Percentiles rank a stretch among this genome's conserved stretches.
Evolutionary conservation across 2,797 vertebrate species (phyloP).

Genomic region (Lithobates pipiens): DNA sequence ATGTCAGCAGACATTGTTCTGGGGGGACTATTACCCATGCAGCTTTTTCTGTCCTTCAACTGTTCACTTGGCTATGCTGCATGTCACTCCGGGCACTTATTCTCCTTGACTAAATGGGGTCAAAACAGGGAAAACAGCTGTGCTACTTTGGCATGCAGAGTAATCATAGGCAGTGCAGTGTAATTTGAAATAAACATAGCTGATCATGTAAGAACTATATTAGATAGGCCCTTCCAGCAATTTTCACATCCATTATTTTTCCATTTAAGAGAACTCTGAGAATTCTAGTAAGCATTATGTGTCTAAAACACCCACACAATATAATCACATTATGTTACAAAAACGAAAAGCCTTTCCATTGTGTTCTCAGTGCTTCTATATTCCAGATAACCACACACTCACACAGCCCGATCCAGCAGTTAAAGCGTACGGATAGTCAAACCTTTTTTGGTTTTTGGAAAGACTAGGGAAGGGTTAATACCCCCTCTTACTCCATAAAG

Average conservation of each 20-base stretch:
- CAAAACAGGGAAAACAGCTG: slow-evolving; percentile 40
- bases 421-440: too few species aligned
- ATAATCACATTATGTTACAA: neutral
- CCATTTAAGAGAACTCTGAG: too few species aligned
- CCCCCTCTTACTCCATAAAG: too few species aligned
- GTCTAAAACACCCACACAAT: neutral
- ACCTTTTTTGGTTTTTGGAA: too few species aligned
- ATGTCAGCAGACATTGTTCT: neutral
- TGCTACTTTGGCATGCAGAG: neutral
- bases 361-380: too few species aligned
- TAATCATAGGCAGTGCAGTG: neutral
- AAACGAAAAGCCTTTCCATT: neutral
- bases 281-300: neutral
- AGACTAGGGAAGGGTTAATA: too few species aligned
- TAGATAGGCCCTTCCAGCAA: neutral
- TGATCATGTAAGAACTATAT: neutral
- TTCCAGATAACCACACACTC: too few species aligned
- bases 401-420: too few species aligned
- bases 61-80: neutral
- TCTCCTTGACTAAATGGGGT: slow-evolving; percentile 57
- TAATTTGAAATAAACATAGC: too few species aligned
- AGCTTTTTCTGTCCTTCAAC: neutral
- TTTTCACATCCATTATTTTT: too few species aligned
- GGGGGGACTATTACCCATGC: slow-evolving; percentile 3
- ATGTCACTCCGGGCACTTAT: slow-evolving; percentile 29